Conservation (phyloP, 2,888 invertebrate species). For the Syrista parreyssii region DNA sequence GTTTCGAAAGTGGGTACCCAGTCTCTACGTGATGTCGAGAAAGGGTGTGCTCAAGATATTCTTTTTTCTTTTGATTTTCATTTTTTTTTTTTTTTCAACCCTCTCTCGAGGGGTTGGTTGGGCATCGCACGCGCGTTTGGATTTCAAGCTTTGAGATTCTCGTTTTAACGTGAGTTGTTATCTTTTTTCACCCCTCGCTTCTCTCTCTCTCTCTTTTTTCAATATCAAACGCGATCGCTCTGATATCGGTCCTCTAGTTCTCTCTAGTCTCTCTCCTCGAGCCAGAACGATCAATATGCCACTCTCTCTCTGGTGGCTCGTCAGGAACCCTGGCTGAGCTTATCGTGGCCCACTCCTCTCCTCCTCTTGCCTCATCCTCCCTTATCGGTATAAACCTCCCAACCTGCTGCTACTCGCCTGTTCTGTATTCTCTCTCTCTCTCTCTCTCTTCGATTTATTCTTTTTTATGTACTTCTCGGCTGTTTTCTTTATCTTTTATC, state of each 20-base stretch:
- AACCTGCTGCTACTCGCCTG: background rate
- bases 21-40: background rate
- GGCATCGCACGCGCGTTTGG: background rate
- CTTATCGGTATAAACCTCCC: background rate
- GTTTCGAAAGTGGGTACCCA: background rate
- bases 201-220: background rate
- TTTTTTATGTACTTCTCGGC: background rate
- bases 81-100: background rate
- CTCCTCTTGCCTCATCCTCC: background rate
- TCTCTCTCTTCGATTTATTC: background rate
- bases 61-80: slow-evolving; percentile 1
- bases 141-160: background rate
- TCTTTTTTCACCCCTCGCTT: background rate
- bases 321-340: background rate
- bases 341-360: background rate
- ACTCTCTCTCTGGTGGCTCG: background rate
- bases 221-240: background rate
- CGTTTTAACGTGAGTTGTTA: background rate
- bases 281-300: background rate
- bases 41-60: background rate
- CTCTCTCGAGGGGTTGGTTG: background rate
- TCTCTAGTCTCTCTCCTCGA: background rate
- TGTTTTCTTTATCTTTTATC: slow-evolving; percentile 4
- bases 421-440: background rate
- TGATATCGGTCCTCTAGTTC: background rate